Evolutionary conservation across 2,113 vertebrate species (phyloP), one percentile per base, ranked within the genome.

Genomic region (Castor canadensis): DNA sequence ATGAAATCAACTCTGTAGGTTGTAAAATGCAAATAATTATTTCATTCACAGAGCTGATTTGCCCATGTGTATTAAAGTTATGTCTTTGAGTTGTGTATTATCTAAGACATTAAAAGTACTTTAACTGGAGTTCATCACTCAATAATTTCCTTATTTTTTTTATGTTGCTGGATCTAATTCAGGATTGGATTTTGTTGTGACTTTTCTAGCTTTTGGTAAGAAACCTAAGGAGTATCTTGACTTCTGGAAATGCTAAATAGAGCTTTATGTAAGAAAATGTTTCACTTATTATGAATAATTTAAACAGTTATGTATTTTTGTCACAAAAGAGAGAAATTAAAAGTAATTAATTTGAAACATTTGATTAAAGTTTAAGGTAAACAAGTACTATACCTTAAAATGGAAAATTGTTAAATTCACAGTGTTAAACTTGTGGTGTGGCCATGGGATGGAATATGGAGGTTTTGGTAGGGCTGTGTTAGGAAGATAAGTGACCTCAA

Each of bases 361-460:
- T 66, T 87, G 30, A 30, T 35, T 62, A 60, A 32, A 60, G 19
- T 38, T 54, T 52, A 76, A 49, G 35, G 32, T 3, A 86, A 81
- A 73, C 30, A 79, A 26, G 8, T 30, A 10, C 4, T 19, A 0
- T 60, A 3, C 56, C 45, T 87, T 58, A 17, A 71, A 45, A n/a
- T n/a, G 26, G 3, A 12, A 49, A 12, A 35, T 38, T 45, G 54
- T 16, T 64, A 72, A 52, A 15, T 58, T 35, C 15, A 30, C 12
- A 38, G 32, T 26, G 9, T 71, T 24, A 32, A 28, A 5, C n/a
- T 38, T 32, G 1, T 52, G 43, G 30, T 43, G 7, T 28, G 4
- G 3, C 6, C 10, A 26, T 26, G 1, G 11, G 28, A 8, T 35
- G 11, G 28, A 9, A 13, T 13, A 1, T 2, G 4, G 52, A 43